A percentile compares a stretch with the other conserved stretches of the same genome.
Evolutionary conservation across 2,797 vertebrate genomes (phyloP).

Genomic region (Lophius americanus): DNA sequence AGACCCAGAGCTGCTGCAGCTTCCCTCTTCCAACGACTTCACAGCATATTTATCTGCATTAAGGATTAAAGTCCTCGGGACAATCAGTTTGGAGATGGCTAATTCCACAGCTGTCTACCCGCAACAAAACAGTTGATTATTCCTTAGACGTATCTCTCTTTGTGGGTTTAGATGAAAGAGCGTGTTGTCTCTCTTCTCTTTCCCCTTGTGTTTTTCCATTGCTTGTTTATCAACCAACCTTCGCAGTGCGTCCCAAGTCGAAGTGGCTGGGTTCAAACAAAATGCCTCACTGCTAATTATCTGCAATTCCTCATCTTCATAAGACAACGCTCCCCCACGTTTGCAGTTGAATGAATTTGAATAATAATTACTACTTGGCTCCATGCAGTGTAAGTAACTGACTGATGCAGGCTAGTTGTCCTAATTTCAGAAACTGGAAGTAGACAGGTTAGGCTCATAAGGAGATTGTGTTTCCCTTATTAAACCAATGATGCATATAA

Average conservation of each 20-base stretch:
- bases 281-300: conserved; percentile 82
- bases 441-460: conserved; percentile 60
- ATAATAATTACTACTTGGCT: conserved; percentile 81
- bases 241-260: conserved; percentile 66
- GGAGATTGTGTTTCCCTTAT: conserved; percentile 22
- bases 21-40: conserved; percentile 47
- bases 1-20: conserved; percentile 46
- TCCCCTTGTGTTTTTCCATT: conserved; percentile 66
- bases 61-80: conserved; percentile 67
- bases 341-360: conserved; percentile 82
- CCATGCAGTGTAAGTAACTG: conserved; percentile 69
- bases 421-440: conserved; percentile 73
- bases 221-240: conserved; percentile 83
- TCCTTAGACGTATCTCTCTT: conserved; percentile 66
- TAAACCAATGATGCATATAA: background rate
- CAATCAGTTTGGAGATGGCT: conserved; percentile 70
- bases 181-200: conserved; percentile 56
- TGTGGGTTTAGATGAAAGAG: conserved; percentile 80
- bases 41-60: conserved; percentile 66
- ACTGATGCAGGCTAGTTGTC: conserved; percentile 66
- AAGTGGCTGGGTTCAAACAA: conserved; percentile 84
- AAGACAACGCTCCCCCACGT: conserved; percentile 67
- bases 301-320: conserved; percentile 80
- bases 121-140: conserved; percentile 69
- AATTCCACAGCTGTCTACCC: conserved; percentile 71